Evolutionary conservation across 2,888 invertebrate species (phyloP).

Genomic region (Tiliacea citrago): DNA sequence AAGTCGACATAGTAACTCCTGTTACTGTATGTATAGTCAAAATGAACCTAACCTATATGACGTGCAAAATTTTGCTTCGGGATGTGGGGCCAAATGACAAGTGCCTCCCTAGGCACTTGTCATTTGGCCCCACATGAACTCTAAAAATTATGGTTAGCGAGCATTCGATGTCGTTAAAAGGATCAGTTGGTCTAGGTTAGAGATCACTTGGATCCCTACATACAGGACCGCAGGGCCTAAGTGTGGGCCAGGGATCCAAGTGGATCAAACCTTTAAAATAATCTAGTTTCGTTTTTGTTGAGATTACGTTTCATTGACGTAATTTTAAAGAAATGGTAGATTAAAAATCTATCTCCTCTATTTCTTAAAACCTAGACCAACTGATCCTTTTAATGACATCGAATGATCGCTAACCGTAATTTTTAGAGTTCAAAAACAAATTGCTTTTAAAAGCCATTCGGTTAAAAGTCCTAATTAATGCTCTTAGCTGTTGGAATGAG

Average conservation of each 20-base stretch:
- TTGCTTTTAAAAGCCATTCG: constrained; percentile 45
- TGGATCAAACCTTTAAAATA: background rate
- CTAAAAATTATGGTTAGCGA: too few relatives aligned
- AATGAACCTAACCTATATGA: too few relatives aligned
- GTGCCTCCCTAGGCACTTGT: too few relatives aligned
- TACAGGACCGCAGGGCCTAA: too few relatives aligned
- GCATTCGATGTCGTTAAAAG: too few relatives aligned
- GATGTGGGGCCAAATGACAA: too few relatives aligned
- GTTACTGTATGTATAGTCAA: too few relatives aligned
- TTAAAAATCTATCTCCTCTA: background rate
- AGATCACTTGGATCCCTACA: too few relatives aligned
- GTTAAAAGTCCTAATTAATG: constrained; percentile 54
- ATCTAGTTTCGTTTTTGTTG: background rate
- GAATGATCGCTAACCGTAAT: constrained; percentile 15
- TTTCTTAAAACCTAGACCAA: background rate
- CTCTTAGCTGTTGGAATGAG: constrained; percentile 29
- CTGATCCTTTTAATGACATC: constrained; percentile 2
- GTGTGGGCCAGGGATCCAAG: background rate
- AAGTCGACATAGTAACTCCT: too few relatives aligned
- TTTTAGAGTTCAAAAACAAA: constrained; percentile 48
- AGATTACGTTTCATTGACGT: background rate
- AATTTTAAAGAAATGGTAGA: background rate
- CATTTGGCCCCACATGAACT: too few relatives aligned
- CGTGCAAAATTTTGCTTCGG: too few relatives aligned
- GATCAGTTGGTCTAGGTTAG: too few relatives aligned